Conservation (phyloP, 2,113 vertebrate genomes). For the Grus americana region DNA sequence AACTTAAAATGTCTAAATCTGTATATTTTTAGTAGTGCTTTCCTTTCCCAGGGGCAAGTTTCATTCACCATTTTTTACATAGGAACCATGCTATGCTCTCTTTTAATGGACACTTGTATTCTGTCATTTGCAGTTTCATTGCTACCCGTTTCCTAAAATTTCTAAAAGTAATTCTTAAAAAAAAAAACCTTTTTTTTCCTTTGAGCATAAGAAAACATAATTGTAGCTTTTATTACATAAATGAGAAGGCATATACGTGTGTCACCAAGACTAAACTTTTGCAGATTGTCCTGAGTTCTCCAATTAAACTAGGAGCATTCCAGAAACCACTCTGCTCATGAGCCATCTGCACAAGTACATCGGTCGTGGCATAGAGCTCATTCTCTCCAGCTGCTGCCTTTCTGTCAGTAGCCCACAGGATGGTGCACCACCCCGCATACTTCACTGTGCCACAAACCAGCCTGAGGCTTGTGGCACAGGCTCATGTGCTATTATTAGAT, state of each 20-base stretch:
- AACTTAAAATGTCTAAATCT: not conserved
- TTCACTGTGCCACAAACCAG: not conserved
- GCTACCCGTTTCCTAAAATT: not conserved
- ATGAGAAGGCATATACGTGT: not conserved
- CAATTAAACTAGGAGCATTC: not conserved
- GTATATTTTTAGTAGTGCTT: not conserved
- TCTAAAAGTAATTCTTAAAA: not conserved
- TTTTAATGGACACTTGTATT: not conserved
- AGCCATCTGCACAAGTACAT: not conserved
- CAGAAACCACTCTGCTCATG: not conserved
- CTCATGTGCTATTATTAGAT: not conserved
- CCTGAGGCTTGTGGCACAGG: not conserved
- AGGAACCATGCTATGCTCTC: not conserved
- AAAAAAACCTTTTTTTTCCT: not conserved
- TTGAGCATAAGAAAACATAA: not conserved
- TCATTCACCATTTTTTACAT: not conserved
- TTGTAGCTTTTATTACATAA: not conserved
- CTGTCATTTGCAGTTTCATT: not conserved
- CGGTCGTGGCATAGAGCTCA: rapidly evolving
- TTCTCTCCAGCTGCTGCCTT: not conserved
- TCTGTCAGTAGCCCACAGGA: not conserved
- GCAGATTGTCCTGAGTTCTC: not conserved
- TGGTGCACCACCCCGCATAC: not conserved
- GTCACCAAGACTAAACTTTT: not conserved
- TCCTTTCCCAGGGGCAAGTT: not conserved